These are phyloP conservation scores for Myrmecophaga tridactyla DNA, from an alignment of 2,113 vertebrate species.

Conservation along the genomic window DNA sequence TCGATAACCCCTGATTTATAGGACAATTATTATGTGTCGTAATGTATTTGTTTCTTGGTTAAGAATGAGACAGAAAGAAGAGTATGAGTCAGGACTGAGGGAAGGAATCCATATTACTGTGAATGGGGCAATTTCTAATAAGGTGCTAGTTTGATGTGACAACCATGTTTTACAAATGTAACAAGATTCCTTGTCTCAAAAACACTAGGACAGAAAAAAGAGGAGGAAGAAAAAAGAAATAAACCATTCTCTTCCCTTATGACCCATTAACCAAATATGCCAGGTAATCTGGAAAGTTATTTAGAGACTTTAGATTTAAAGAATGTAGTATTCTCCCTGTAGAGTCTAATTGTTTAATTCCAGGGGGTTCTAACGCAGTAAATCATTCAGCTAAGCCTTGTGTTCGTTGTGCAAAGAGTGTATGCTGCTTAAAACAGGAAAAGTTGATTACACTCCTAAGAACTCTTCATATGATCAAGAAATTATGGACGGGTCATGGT, in stretches of 20 bases:
- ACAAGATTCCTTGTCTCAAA: neutral
- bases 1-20: neutral
- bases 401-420: neutral
- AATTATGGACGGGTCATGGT: too few species aligned
- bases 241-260: neutral
- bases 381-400: constrained; percentile 1
- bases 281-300: neutral
- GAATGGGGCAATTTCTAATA: neutral
- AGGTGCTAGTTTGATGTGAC: neutral
- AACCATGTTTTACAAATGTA: neutral
- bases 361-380: neutral
- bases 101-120: neutral
- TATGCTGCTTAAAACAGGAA: neutral
- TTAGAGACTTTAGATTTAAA: neutral
- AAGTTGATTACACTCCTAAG: neutral
- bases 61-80: neutral
- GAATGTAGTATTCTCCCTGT: neutral
- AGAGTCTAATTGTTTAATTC: constrained; percentile 9
- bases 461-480: neutral
- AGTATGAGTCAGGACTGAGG: neutral
- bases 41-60: neutral
- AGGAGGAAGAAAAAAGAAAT: neutral
- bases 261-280: neutral
- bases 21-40: neutral
- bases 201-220: neutral